A percentile compares a stretch with the other conserved stretches of the same genome.
Evolutionary conservation across 2,113 vertebrate species (phyloP).

Genomic region (Scopus umbretta): DNA sequence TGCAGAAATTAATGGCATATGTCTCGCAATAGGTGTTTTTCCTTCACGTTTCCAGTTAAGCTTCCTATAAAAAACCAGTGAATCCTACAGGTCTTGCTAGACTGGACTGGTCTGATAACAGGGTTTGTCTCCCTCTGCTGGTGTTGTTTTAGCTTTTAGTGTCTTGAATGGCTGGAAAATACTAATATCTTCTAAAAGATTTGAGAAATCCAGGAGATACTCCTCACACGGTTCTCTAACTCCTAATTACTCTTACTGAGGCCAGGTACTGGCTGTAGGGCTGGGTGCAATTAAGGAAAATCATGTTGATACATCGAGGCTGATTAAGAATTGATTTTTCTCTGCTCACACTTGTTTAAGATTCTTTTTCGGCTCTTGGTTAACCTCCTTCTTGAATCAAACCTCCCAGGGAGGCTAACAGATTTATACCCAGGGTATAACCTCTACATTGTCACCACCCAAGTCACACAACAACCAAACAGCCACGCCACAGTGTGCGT

Average conservation of each 20-base stretch:
- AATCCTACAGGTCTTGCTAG: background rate
- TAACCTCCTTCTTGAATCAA: background rate
- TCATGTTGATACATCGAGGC: background rate
- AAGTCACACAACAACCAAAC: background rate
- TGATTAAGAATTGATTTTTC: background rate
- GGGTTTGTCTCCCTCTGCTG: conserved; percentile 64
- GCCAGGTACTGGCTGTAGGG: background rate
- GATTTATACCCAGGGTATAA: background rate
- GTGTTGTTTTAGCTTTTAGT: background rate
- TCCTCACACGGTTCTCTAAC: background rate
- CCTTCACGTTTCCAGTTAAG: background rate
- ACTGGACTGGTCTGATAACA: background rate
- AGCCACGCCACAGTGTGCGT: fast-evolving
- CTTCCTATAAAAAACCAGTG: background rate
- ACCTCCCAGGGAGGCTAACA: background rate
- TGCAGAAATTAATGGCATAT: background rate
- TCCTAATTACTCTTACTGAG: background rate
- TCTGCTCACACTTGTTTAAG: background rate
- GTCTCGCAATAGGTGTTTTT: background rate
- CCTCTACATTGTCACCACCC: background rate
- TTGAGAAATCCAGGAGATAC: background rate
- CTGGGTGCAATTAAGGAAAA: background rate
- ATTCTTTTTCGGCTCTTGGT: background rate
- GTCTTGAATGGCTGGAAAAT: background rate
- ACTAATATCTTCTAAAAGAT: background rate